Evolutionary conservation across 2,797 vertebrate genomes (phyloP), one percentile per base, ranked within the genome.

Genomic region (Danio choprae): DNA sequence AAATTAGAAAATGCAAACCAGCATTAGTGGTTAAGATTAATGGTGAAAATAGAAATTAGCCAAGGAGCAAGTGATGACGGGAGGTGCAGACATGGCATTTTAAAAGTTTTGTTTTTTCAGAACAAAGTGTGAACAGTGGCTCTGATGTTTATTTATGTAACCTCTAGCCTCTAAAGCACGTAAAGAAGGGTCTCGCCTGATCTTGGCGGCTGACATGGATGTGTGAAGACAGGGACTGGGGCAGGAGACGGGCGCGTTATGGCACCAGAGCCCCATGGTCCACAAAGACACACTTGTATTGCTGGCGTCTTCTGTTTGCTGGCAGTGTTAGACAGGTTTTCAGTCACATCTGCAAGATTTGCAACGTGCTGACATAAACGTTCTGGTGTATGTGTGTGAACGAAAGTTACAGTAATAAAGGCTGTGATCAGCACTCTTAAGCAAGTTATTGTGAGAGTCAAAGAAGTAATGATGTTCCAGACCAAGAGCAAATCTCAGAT

Each of bases 141-240:
- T 87, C 82, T 86, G 89, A 86, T 94, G 93, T 95, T 73, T 88
- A 91, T 94, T 93, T 92, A 89, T 94, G 87, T 95, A 95, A 95
- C 94, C 94, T 93, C 89, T 83, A 88, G 90, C 93, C 92, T 91
- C 87, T 41, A 82, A 86, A 88, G 83, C 86, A 80, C 69, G 16
- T 76, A 83, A 81, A 87, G 90, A 90, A 65, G 74, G 86, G 81
- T 82, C 87, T 89, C 44, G 87, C 92, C 92, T 93, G 94, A 92
- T 94, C 89, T 84, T 69, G 88, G 91, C 84, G 90, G 91, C 91
- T 94, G 87, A 92, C 93, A 90, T 84, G 0, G 72, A 84, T 53
- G 84, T 92, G 94, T 84, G 89, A 94, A 92, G 87, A 84, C 88
- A 87, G 69, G 82, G 87, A 89, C 90, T 64, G 89, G 83, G 90